These are phyloP conservation scores for Argyra leucocephala DNA, from an alignment of 2,888 invertebrate genomes.

Conservation along the genomic window DNA sequence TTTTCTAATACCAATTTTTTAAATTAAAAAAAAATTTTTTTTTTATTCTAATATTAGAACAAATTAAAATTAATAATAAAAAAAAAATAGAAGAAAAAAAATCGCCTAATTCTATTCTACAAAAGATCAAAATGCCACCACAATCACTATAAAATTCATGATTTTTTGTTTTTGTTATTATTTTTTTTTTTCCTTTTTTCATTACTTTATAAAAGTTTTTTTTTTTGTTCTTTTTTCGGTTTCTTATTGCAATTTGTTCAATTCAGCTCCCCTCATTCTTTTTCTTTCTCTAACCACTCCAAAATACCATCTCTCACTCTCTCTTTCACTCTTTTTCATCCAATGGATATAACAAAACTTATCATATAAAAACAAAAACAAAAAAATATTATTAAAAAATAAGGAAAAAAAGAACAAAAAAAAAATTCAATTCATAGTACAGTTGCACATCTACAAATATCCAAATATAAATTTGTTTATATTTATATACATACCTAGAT, in stretches of 20 bases:
- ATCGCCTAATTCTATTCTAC: not conserved
- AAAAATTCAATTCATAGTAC: not conserved
- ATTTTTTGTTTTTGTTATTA: no score
- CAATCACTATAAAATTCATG: not conserved
- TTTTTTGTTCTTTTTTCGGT: not conserved
- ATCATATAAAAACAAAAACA: not conserved
- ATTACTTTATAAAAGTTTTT: not conserved
- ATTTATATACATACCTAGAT: not conserved
- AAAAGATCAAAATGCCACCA: constrained; percentile 6
- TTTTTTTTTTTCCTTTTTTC: no score
- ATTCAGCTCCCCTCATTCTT: not conserved
- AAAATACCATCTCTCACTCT: no score
- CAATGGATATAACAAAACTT: not conserved
- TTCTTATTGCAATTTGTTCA: not conserved
- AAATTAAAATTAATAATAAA: not conserved
- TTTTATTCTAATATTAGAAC: not conserved
- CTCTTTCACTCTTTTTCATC: no score
- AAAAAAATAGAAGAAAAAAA: not conserved
- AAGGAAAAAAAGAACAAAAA: not conserved
- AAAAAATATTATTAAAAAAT: not conserved
- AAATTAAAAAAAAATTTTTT: not conserved
- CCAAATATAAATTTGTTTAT: not conserved
- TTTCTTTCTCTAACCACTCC: not conserved
- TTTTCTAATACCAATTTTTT: not conserved
- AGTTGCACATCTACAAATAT: constrained; percentile 1